These are phyloP conservation scores for Pipistrellus pipistrellus DNA, from an alignment of 2,797 vertebrate species.

Conservation along the genomic window DNA sequence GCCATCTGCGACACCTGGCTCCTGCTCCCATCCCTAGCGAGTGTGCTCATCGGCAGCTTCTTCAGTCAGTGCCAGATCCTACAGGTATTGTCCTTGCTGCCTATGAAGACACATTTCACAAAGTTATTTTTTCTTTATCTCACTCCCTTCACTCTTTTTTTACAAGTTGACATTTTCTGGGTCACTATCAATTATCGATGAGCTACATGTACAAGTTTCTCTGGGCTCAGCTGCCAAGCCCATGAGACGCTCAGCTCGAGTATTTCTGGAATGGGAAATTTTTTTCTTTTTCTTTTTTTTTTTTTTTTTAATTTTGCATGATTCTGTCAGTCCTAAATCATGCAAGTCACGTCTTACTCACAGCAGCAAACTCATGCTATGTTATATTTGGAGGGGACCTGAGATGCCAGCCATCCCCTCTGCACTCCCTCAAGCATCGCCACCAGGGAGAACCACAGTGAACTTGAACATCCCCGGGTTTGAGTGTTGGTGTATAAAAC, in stretches of 20 bases:
- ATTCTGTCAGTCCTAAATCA: not conserved
- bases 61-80: slow-evolving; percentile 94
- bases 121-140: not conserved
- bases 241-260: accelerated
- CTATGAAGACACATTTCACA: slow-evolving; percentile 85
- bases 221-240: not conserved
- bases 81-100: slow-evolving; percentile 98
- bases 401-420: not conserved
- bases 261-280: not conserved
- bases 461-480: not conserved
- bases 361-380: not conserved
- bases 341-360: not conserved
- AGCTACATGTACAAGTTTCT: no score
- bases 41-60: accelerated
- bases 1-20: not conserved
- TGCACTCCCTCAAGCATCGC: accelerated
- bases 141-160: not conserved
- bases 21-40: accelerated
- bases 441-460: no score
- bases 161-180: not conserved
- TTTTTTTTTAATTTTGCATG: not conserved
- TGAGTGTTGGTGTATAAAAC: not conserved
- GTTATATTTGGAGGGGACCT: not conserved
- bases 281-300: not conserved
- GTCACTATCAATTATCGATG: not conserved